phyloP scores from a whole-genome alignment of 2,797 vertebrate genomes.

The Leptoclinus maculatus region DNA sequence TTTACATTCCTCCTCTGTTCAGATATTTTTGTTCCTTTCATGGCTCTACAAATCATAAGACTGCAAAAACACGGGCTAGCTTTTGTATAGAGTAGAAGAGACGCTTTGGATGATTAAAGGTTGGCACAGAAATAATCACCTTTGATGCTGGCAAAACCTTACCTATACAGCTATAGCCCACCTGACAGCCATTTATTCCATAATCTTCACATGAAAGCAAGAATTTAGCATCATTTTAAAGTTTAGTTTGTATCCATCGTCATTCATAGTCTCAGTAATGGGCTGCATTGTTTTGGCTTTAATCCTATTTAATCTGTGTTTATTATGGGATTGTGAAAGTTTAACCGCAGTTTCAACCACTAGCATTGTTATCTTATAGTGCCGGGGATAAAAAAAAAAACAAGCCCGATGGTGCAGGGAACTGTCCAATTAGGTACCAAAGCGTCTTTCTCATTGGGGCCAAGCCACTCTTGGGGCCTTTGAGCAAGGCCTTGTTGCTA shows the following conservation, averaged over 20 bases:
- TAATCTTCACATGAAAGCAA: slow-evolving; percentile 30
- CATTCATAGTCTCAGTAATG: slow-evolving; percentile 40
- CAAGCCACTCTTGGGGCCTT: slow-evolving; percentile 60
- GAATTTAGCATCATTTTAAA: slow-evolving; percentile 43
- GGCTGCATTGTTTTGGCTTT: slow-evolving; percentile 52
- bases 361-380: slow-evolving; percentile 39
- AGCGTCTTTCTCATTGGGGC: slow-evolving; percentile 54
- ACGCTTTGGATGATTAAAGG: slow-evolving; percentile 13
- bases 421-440: slow-evolving; percentile 68
- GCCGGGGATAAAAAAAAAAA: slow-evolving; percentile 40
- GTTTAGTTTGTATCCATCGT: slow-evolving; percentile 19
- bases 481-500: slow-evolving; percentile 74
- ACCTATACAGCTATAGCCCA: slow-evolving; percentile 1
- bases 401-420: slow-evolving; percentile 35
- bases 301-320: slow-evolving; percentile 67
- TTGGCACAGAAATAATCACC: neutral
- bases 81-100: neutral
- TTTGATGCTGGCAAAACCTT: slow-evolving; percentile 1
- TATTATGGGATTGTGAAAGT: slow-evolving; percentile 39
- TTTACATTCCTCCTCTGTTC: slow-evolving; percentile 2
- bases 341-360: slow-evolving; percentile 36
- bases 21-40: neutral
- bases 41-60: neutral
- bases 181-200: slow-evolving; percentile 19
- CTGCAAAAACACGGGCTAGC: neutral